Conservation (phyloP, 1,140 invertebrate genomes). For the Kradibia gibbosae region DNA sequence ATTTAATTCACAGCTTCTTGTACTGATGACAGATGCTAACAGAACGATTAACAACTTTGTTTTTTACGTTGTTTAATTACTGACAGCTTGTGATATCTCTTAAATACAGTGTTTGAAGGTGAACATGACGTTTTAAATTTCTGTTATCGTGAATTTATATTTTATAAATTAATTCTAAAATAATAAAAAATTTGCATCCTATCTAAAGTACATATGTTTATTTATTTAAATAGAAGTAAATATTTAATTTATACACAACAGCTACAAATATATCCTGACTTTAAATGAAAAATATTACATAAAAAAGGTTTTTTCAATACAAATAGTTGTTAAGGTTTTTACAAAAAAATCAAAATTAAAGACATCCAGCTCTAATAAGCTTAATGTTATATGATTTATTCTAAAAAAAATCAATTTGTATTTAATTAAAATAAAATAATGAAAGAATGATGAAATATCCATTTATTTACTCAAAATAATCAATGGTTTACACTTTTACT, state of each 20-base stretch:
- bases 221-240: too few species aligned
- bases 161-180: not conserved
- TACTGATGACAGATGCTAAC: not conserved
- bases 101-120: not conserved
- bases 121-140: not conserved
- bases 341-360: not conserved
- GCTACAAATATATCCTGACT: too few species aligned
- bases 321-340: not conserved
- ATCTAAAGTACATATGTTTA: too few species aligned
- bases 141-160: not conserved
- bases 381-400: not conserved
- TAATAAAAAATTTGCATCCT: too few species aligned
- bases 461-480: slow-evolving; percentile 2
- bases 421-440: not conserved
- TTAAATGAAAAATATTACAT: too few species aligned
- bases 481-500: not conserved
- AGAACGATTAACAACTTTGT: not conserved
- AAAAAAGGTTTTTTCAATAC: not conserved
- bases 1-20: not conserved
- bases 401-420: not conserved
- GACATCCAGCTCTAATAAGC: not conserved
- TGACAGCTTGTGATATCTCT: not conserved
- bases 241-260: too few species aligned
- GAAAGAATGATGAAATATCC: not conserved
- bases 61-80: not conserved